A percentile compares a stretch with the other conserved stretches of the same genome.
These are phyloP conservation scores for Platichthys stellatus DNA, from an alignment of 2,113 vertebrate genomes.

Conservation along the genomic window DNA sequence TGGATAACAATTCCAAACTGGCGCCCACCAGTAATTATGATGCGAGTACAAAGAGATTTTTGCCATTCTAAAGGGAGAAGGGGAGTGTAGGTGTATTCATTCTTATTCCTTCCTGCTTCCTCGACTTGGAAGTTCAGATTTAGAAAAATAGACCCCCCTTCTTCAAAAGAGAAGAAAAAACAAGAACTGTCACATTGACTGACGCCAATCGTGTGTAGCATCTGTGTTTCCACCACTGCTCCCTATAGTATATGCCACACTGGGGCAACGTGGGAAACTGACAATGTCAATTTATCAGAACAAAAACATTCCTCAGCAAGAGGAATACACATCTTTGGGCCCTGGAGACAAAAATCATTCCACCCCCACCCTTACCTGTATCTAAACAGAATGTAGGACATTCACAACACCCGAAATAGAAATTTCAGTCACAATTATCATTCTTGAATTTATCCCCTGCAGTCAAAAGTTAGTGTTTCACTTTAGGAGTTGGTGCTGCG, in stretches of 20 bases:
- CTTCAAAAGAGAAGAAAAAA: constrained; percentile 69
- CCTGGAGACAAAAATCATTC: constrained; percentile 77
- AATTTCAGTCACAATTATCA: constrained; percentile 78
- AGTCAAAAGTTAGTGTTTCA: constrained; percentile 75
- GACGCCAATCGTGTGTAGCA: constrained; percentile 73
- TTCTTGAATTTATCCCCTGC: constrained; percentile 74
- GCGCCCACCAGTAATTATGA: constrained; percentile 77
- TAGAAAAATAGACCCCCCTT: constrained; percentile 69
- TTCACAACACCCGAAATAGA: constrained; percentile 80
- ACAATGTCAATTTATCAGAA: constrained; percentile 84
- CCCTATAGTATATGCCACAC: constrained; percentile 75
- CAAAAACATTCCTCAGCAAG: constrained; percentile 80
- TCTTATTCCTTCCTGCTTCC: constrained; percentile 76
- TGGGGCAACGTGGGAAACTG: constrained; percentile 80
- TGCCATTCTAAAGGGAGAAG: constrained; percentile 74
- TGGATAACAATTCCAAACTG: constrained; percentile 70
- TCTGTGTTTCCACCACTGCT: constrained; percentile 75
- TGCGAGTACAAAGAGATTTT: constrained; percentile 76
- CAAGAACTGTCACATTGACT: constrained; percentile 77
- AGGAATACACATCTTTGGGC: constrained; percentile 72
- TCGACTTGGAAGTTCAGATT: constrained; percentile 77
- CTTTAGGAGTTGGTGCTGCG: constrained; percentile 59
- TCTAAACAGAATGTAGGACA: constrained; percentile 82
- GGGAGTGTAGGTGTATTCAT: constrained; percentile 79
- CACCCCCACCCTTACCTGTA: constrained; percentile 80